Evolutionary conservation across 2,113 vertebrate genomes (phyloP), one percentile per base, ranked within the genome.

Genomic region (Ramphastos sulfuratus): DNA sequence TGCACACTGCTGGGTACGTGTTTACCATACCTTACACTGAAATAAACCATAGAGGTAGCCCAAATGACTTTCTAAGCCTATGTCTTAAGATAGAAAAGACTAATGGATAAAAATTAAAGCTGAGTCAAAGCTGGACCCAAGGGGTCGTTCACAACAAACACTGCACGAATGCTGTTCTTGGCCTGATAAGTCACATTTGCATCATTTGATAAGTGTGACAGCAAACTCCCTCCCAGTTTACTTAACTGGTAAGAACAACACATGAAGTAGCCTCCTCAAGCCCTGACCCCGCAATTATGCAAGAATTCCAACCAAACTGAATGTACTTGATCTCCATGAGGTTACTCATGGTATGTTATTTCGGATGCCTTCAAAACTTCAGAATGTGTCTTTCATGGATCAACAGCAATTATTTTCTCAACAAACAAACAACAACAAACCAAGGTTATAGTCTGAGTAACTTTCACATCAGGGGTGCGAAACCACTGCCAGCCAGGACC

Each of bases 161-260:
- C 2, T 1, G 19, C 55, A n/a, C 1, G 0, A 28, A 63, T 4
- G 48, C 82, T 80, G 27, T 35, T 71, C 23, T 10, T 2, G 33
- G 28, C 25, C 72, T 78, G 90, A 42, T 95, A 95, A 94, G 75
- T 67, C 61, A 54, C 48, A 35, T 76, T 91, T 91, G 91, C 73
- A 83, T 64, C 28, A n/a, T 27, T 39, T 74, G 92, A 60, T 92
- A 93, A 91, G 42, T 0, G 2, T 48, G 76, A 74, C 19, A 73
- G 59, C 17, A 17, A 50, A 35, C 37, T 91, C 91, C 76, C 60
- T 89, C 83, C 25, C 82, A 91, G 78, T 87, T 93, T 92, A 63
- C 78, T 59, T 24, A 87, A 82, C n/a, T 8, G 39, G 78, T 46
- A 48, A 64, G 54, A 87, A 67, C 1, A 67, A 67, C 25, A 64